Evolutionary conservation across 1,140 invertebrate species (phyloP), one percentile per base, ranked within the genome.

Genomic region (Lepidurus arcticus): DNA sequence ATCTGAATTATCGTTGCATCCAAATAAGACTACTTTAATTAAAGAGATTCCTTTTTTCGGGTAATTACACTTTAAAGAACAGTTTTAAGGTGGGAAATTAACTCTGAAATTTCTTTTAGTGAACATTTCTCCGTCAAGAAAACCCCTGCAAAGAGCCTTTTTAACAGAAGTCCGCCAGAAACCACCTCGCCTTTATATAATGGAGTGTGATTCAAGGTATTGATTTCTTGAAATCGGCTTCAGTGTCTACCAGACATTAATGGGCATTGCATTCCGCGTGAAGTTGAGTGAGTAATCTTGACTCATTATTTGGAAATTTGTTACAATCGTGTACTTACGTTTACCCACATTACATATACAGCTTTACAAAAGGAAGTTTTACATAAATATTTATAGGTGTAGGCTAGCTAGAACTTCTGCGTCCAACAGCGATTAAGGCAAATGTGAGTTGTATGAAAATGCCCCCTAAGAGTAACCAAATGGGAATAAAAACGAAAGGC

Each of bases 1-100:
- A 82, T 88, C 90, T 3, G 90, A 91, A 82, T 87, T 94, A 80
- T 86, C 90, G 7, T 87, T 88, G 75, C 89, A 88, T 82, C 90
- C 91, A 53, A 90, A 86, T 82, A 90, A 92, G 83, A 88, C 91
- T 77, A 89, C 90, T 24, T 88, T 95, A 74, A 87, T 93, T 79
- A 88, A 89, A 8, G 84, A 92, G 80, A 85, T 94, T 81, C 92
- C 92, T 76, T 94, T 95, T 85, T 94, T 95, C 84, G 90, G 92
- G 93, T 94, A 86, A 86, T 34, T 34, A 34, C 34, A 34, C 34
- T 4, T 34, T 34, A 34, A 34, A 34, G 2, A 34, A 34, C 4
- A 34, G 34, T 34, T 34, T 34, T 2, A 34, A 34, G 34, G 34
- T 34, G 34, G 34, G 4, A 34, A 34, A 34, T 65, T 7, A 65